A percentile compares a stretch with the other conserved stretches of the same genome.
phyloP scores from a whole-genome alignment of 2,113 vertebrate species.

The Platichthys stellatus region DNA sequence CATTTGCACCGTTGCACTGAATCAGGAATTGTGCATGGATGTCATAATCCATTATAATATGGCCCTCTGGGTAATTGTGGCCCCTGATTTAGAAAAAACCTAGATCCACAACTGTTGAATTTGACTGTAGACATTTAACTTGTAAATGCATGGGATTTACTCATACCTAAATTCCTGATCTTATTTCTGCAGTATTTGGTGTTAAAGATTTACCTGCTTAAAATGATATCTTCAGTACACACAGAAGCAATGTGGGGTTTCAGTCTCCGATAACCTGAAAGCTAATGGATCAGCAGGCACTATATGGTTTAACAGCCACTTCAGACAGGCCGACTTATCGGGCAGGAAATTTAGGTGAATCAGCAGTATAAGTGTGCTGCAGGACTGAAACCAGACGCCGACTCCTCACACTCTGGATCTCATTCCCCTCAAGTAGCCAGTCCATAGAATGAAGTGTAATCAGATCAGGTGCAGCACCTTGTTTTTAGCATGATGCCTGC shows the following conservation, averaged over 20 bases:
- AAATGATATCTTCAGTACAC: background rate
- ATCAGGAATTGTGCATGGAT: no score
- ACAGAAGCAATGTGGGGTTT: background rate
- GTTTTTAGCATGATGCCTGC: conserved; percentile 44
- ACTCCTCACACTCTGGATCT: conserved; percentile 52
- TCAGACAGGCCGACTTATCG: conserved; percentile 44
- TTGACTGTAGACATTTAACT: no score
- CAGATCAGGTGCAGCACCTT: conserved; percentile 51
- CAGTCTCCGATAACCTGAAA: conserved; percentile 16
- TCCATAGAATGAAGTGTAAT: conserved; percentile 49
- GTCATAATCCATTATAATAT: no score
- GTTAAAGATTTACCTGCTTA: background rate
- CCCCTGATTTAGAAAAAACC: no score
- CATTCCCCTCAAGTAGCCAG: conserved; percentile 53
- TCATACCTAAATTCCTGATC: no score
- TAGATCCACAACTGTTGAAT: no score
- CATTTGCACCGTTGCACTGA: no score
- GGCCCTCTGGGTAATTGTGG: no score
- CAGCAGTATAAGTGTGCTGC: conserved; percentile 68
- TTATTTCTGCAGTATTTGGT: background rate
- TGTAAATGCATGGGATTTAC: no score
- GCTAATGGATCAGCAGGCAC: conserved; percentile 28
- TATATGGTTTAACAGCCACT: conserved; percentile 30
- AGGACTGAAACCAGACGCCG: conserved; percentile 70
- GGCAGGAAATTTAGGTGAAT: conserved; percentile 62